These are phyloP conservation scores for Callocephalon fimbriatum DNA, from an alignment of 2,113 vertebrate species.

Conservation along the genomic window DNA sequence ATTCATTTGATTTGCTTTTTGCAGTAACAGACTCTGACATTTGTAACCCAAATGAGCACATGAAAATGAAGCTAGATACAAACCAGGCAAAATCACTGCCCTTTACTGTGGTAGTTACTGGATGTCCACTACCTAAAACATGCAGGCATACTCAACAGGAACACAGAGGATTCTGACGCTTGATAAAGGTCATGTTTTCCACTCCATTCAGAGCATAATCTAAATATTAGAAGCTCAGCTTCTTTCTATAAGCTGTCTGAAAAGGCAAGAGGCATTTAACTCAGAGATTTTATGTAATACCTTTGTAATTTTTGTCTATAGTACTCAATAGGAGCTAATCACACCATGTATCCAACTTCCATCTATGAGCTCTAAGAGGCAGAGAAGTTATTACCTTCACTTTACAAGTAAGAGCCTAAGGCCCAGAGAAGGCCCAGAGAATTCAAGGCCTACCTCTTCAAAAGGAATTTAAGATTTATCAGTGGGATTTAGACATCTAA, in stretches of 20 bases:
- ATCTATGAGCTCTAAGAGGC: neutral
- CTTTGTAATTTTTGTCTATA: neutral
- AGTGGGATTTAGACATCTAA: neutral
- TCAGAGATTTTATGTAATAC: neutral
- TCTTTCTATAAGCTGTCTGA: neutral
- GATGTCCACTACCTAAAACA: neutral
- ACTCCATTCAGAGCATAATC: neutral
- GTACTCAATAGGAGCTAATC: neutral
- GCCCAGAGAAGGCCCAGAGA: neutral
- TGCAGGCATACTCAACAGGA: neutral
- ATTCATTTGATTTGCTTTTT: constrained; percentile 18
- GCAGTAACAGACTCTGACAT: neutral
- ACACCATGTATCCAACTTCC: neutral
- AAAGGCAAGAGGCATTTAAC: neutral
- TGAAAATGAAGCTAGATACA: constrained; percentile 18
- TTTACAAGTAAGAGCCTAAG: neutral
- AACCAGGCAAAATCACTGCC: constrained; percentile 43
- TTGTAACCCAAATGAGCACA: constrained; percentile 45
- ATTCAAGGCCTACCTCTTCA: neutral
- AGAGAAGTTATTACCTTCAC: neutral
- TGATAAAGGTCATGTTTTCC: constrained; percentile 40
- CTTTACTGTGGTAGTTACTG: neutral
- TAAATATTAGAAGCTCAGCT: neutral
- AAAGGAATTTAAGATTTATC: neutral
- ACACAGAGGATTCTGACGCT: constrained; percentile 5